Evolutionary conservation across 2,888 invertebrate species (phyloP), one percentile per base, ranked within the genome.

Genomic region (Nineta flava): DNA sequence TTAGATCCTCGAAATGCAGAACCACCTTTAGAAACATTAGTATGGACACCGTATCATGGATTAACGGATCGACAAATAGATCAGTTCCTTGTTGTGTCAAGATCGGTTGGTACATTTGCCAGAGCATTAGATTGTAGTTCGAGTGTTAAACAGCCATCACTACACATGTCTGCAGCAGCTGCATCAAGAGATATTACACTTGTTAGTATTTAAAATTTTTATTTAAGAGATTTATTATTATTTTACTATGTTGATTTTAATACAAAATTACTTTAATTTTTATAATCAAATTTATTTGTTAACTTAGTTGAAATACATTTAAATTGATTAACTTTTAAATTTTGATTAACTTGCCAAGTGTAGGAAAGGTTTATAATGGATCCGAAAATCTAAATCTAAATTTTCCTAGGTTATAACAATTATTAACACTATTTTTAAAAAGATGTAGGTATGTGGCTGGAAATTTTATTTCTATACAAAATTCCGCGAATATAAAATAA

Each of bases 101-200:
- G 90, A 61, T 95, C 96, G 46, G 93, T 99, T 57, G 97, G 99
- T 58, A 99, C 99, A 56, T 99, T 99, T 74, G 94, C 97, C 55
- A 82, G 99, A 58, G 97, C 99, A 53, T 79, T 99, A 56, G 99
- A 99, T 73, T 95, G 95, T 70, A 94, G 94, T 59, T 94, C 94
- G 68, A 93, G 95, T 58, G 92, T 97, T 46, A 93, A 97, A 67
- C 95, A 99, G 65, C 97, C 99, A 53, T 93, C 93, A 61, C 76
- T 99, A 59, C 97, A 99, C 71, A 95, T 99, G 94, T 95, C 95
- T 62, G 99, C 97, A 54, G 97, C 99, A 50, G 96, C 97, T 54
- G 99, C 99, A 55, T 94, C 94, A 62, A 79, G 99, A 60, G 99
- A 99, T 74, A 92, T 97, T 60, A 99, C 99, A 55, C 76, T 95